Conservation (phyloP, 2,888 invertebrate species). For the Liopterus haemorrhoidalis region DNA sequence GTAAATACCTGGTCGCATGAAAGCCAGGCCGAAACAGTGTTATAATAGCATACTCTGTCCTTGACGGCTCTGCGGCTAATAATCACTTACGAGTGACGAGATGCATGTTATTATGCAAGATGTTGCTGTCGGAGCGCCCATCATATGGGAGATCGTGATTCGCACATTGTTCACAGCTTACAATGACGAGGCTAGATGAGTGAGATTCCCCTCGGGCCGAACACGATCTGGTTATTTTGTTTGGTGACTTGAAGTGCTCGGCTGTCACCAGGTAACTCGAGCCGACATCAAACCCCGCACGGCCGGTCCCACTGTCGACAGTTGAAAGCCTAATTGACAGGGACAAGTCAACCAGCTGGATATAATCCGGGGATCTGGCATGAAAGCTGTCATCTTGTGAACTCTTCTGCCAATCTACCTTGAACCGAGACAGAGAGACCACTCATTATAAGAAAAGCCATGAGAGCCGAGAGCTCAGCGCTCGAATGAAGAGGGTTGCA, state of each 20-base stretch:
- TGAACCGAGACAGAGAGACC: too few species aligned
- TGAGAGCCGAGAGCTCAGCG: too few species aligned
- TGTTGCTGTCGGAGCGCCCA: constrained; percentile 25
- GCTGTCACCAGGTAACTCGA: constrained; percentile 43
- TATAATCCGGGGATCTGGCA: constrained; percentile 40
- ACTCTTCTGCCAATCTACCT: constrained; percentile 26
- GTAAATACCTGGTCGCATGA: constrained; percentile 31
- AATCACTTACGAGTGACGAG: too few species aligned
- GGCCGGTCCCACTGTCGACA: constrained; percentile 28
- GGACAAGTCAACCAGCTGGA: constrained; percentile 46
- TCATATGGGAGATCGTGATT: constrained; percentile 32
- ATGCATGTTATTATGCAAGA: constrained; percentile 29
- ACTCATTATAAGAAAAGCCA: too few species aligned
- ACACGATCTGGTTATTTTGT: too few species aligned
- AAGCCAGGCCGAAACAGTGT: too few species aligned
- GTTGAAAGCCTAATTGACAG: constrained; percentile 43
- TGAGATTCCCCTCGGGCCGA: too few species aligned
- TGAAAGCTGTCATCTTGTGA: constrained; percentile 39
- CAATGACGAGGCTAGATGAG: too few species aligned
- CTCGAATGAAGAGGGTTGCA: constrained; percentile 44
- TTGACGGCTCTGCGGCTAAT: too few species aligned
- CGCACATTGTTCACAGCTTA: too few species aligned
- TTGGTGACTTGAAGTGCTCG: too few species aligned
- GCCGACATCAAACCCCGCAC: constrained; percentile 39
- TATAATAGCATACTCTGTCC: too few species aligned